Conservation (phyloP, 2,797 vertebrate genomes). For the Microchirus variegatus region DNA sequence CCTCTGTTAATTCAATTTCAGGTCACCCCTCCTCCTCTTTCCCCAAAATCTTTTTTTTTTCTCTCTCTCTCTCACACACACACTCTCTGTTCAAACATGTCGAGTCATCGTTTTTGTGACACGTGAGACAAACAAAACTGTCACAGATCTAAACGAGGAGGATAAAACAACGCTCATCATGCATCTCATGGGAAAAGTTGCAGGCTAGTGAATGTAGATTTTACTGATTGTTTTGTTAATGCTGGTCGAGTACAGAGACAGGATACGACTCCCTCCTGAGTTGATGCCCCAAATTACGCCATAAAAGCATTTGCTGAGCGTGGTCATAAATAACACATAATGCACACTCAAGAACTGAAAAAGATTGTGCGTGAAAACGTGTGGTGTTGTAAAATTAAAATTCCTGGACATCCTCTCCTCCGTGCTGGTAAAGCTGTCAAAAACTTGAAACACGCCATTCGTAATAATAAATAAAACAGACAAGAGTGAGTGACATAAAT, state of each 20-base stretch:
- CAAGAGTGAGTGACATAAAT: not conserved
- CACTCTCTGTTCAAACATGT: no score
- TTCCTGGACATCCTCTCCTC: not conserved
- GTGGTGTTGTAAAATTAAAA: slow-evolving; percentile 1
- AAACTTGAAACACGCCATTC: no score
- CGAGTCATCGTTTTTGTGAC: slow-evolving; percentile 3
- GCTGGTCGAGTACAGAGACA: slow-evolving; percentile 3
- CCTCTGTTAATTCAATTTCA: slow-evolving; percentile 27
- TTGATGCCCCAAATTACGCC: slow-evolving; percentile 10
- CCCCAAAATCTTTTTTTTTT: slow-evolving; percentile 11
- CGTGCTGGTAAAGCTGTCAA: not conserved
- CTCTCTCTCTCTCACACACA: no score
- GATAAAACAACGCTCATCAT: slow-evolving; percentile 7
- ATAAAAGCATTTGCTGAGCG: slow-evolving; percentile 7
- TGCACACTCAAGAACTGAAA: not conserved
- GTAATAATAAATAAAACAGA: not conserved
- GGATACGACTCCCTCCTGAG: slow-evolving; percentile 18
- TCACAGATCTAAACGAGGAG: not conserved
- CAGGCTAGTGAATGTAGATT: slow-evolving; percentile 7
- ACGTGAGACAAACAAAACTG: not conserved
- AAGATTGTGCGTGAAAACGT: no score
- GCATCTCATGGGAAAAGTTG: slow-evolving; percentile 7
- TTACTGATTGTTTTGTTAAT: slow-evolving; percentile 21
- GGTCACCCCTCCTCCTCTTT: not conserved
- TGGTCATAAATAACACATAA: slow-evolving; percentile 4